Percentiles rank a stretch among this genome's conserved stretches.
Conservation (phyloP, 2,888 invertebrate species). For the Ichneumoninae sp. region DNA sequence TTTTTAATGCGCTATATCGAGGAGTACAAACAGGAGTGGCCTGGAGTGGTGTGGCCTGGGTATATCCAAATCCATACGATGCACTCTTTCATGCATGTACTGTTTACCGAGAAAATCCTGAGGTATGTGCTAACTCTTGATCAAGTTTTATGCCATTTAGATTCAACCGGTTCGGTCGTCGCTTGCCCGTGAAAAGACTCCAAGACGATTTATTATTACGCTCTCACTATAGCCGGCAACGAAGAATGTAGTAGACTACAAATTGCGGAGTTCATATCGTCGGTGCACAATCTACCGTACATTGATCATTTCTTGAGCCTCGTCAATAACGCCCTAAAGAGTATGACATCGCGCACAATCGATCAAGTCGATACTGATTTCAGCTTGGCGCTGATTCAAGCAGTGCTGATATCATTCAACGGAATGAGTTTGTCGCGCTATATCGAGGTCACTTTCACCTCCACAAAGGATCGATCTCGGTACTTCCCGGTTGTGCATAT, state of each 20-base stretch:
- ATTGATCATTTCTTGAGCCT: background rate
- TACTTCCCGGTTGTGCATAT: background rate
- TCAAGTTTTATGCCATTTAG: background rate
- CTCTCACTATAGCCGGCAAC: background rate
- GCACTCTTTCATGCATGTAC: background rate
- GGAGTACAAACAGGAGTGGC: background rate
- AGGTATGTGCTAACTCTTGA: background rate
- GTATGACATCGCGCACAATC: background rate
- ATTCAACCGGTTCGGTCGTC: background rate
- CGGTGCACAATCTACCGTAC: background rate
- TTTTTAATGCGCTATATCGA: background rate
- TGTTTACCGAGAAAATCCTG: background rate
- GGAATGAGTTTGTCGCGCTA: background rate
- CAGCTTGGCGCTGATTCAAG: background rate
- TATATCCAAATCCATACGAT: background rate
- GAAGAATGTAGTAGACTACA: background rate
- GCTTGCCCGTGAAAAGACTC: background rate
- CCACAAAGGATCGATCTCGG: background rate
- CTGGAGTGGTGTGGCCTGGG: background rate
- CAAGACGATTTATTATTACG: background rate
- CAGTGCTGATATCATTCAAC: background rate
- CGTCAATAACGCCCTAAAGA: background rate
- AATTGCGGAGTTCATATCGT: background rate
- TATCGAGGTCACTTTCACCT: too few relatives aligned
- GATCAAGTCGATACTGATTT: background rate